phyloP scores from a whole-genome alignment of 2,888 invertebrate species.

The Alloplasta piceator region DNA sequence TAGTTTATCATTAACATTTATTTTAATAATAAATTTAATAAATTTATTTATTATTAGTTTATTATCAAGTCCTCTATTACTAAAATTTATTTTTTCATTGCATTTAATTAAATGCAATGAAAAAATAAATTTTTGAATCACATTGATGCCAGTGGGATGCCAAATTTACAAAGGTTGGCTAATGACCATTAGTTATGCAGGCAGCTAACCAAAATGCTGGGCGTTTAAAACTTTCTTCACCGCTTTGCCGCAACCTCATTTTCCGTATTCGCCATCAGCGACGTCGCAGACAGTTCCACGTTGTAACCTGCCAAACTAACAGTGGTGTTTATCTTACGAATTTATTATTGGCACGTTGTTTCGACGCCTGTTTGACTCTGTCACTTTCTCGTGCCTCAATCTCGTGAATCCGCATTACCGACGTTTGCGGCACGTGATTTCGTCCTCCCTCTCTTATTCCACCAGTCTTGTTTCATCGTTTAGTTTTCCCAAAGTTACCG shows the following conservation, averaged over 20 bases:
- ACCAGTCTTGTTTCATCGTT: constrained; percentile 10
- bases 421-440: constrained; percentile 41
- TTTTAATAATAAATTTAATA: too few species aligned
- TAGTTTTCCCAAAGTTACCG: constrained; percentile 42
- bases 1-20: too few species aligned
- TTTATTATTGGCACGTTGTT: constrained; percentile 77
- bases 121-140: too few species aligned
- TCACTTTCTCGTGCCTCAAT: constrained; percentile 34
- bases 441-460: neutral
- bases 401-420: constrained; percentile 54
- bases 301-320: constrained; percentile 30
- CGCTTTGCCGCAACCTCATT: constrained; percentile 32
- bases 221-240: too few species aligned
- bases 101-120: too few species aligned
- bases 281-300: constrained; percentile 20
- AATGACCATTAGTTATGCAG: constrained; percentile 79
- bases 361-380: constrained; percentile 62
- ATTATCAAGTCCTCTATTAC: too few species aligned
- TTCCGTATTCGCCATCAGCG: constrained; percentile 29
- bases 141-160: too few species aligned
- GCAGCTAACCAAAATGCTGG: neutral
- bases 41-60: too few species aligned
- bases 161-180: constrained; percentile 74
- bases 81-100: too few species aligned
- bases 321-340: constrained; percentile 78